Evolutionary conservation across 1,140 invertebrate species (phyloP).

Genomic region (Lepidurus apus): DNA sequence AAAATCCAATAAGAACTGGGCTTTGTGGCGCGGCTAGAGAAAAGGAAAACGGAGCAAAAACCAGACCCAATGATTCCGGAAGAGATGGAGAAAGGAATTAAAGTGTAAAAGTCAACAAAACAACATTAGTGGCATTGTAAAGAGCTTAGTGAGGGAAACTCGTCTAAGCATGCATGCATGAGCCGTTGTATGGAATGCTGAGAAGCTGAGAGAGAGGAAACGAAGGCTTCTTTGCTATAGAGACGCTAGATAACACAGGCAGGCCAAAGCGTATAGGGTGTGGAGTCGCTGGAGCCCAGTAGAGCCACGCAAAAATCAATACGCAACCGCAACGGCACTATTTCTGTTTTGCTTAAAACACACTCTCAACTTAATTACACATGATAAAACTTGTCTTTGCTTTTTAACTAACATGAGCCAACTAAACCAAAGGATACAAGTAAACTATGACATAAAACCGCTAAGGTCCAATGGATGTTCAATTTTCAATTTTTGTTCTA

Average conservation of each 20-base stretch:
- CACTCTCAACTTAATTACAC: slow-evolving; percentile 36
- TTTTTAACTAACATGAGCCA: not conserved
- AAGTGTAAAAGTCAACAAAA: not conserved
- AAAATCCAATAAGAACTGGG: slow-evolving; percentile 85
- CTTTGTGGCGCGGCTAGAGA: slow-evolving; percentile 80
- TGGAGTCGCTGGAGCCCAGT: not conserved
- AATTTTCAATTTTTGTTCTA: slow-evolving; percentile 41
- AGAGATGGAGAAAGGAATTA: not conserved
- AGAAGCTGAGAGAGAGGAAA: slow-evolving; percentile 13
- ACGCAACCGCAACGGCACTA: slow-evolving; percentile 12
- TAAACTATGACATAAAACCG: not conserved
- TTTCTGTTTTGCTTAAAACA: not conserved
- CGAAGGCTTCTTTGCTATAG: not conserved
- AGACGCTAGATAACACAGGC: not conserved
- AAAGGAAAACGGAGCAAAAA: slow-evolving; percentile 1
- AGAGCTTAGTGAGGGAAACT: not conserved
- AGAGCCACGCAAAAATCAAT: slow-evolving; percentile 13
- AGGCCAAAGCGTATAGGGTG: slow-evolving; percentile 4
- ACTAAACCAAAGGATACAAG: slow-evolving; percentile 33
- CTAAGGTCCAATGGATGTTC: not conserved
- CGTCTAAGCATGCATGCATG: slow-evolving; percentile 3
- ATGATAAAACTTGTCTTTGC: not conserved
- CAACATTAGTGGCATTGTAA: not conserved
- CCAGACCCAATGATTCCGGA: slow-evolving; percentile 6
- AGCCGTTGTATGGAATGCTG: not conserved